These are phyloP conservation scores for Chlorodrepanis virens DNA, from an alignment of 2,113 vertebrate species.

Conservation along the genomic window DNA sequence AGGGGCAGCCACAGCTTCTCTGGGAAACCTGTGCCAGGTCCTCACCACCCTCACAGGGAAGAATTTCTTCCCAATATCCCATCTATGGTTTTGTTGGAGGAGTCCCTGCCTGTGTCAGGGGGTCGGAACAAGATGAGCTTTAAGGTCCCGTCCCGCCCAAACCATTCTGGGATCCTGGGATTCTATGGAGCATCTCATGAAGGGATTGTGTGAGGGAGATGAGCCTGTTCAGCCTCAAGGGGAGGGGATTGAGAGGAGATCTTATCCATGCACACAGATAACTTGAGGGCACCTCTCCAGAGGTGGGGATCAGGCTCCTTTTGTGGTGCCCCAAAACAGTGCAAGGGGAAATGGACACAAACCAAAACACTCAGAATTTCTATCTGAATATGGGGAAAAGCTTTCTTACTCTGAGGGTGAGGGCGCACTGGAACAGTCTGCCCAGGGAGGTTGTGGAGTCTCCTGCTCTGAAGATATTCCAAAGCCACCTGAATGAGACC, in stretches of 20 bases:
- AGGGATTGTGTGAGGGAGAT: neutral
- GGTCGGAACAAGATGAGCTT: rapidly evolving
- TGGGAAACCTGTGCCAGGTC: neutral
- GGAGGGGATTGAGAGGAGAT: neutral
- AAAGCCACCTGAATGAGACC: neutral
- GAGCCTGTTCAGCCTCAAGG: too few relatives aligned
- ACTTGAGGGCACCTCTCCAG: too few relatives aligned
- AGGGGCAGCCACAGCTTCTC: neutral
- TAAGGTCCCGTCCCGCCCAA: neutral
- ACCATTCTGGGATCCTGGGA: neutral
- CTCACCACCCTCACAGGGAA: neutral
- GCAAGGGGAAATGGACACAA: neutral
- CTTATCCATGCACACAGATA: neutral
- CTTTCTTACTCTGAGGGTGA: neutral
- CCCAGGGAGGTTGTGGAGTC: neutral
- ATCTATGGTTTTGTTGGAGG: too few relatives aligned
- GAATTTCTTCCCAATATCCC: neutral
- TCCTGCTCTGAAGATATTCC: neutral
- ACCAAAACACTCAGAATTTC: neutral
- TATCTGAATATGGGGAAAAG: neutral
- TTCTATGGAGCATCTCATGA: neutral
- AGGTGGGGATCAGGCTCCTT: neutral
- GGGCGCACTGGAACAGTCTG: too few relatives aligned
- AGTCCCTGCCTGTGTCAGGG: neutral
- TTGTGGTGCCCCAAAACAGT: neutral